Base-by-base conservation (phyloP, 2,888 invertebrate genomes). In the Crocallis elinguaria region DNA sequence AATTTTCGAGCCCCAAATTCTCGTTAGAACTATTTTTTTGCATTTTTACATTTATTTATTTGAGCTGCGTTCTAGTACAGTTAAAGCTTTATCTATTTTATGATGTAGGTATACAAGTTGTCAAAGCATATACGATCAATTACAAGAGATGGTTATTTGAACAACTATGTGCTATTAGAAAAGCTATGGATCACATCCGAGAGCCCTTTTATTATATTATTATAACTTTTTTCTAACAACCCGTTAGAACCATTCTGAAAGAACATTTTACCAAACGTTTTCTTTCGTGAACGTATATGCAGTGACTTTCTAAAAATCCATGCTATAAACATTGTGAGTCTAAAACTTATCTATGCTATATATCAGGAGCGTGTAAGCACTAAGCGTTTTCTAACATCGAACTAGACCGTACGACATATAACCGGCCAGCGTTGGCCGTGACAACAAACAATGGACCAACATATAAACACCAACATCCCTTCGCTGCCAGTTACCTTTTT, bases 321-420 rank as follows among this genome's bases (percentile, higher is more conserved):
- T 23, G 25, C 25, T 27, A 9, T 36, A 36, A 3, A 49, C 25
- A 49, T 38, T 13, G 63, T 64, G 62, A 57, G 53, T 42, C 58
- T 67, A 19, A 69, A 61, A 64, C 69, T 67, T 53, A 42, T 67
- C 62, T 68, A 76, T 54, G 61, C 60, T 64, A 64, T 53, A 51
- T 60, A 42, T 30, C 17, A 59, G 53, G 60, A 73, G 79, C 75
- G 81, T 76, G 77, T 57, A 85, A 86, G 86, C 86, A 71, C 75
- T 57, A 88, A 88, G 89, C 88, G 69, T 63, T 56, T 62, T 77
- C 86, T 87, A 88, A 88, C 87, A 87, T 80, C 75, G 71, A 84
- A 66, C 75, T 78, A 82, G 71, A 81, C 81, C 77, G 79, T 76
- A 88, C 88, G 84, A 88, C 87, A 88, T 71, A 73, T 69, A 82